Evolutionary conservation across 2,797 vertebrate species (phyloP), one percentile per base, ranked within the genome.

Genomic region (Phoxinus dragarum): DNA sequence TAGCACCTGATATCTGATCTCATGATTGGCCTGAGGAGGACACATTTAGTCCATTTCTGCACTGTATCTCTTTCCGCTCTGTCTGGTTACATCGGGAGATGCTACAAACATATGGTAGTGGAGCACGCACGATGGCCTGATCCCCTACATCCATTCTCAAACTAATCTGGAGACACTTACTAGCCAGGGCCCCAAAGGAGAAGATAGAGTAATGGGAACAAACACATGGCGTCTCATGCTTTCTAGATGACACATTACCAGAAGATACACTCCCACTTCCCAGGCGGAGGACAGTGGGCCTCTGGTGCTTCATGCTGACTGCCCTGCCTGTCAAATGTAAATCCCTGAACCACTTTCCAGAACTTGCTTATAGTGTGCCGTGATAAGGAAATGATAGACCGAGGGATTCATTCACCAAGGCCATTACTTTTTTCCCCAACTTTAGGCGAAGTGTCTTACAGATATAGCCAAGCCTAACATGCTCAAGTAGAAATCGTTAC

Each of bases 381-480:
- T 77, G 84, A 86, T 81, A 81, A 75, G 67, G 64, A 77, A 71
- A 84, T 85, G 56, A 49, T 21, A 66, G 61, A 38, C n/a, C 1
- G 19, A 78, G 36, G 23, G 64, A 67, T 74, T 54, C 59, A 21
- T 80, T 40, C 76, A 84, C 49, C 44, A 34, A 38, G 76, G 69
- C 42, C 47, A 64, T 77, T 80, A 6, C 0, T 66, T 79, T 86
- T 86, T 87, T 68, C 8, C 36, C 64, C 84, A 79, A 49, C 27
- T 27, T 27, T 27, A 40, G 68, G 36, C 36, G 80, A 88, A 68
- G 8, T 78, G 73, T 89, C 87, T 67, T 80, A 56, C 66, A 40
- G 84, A 61, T n/a, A 42, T 49, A 61, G 86, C 84, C 89, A 87
- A 88, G 47, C 78, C 64, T 68, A 85, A 82, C 87, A 82, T 86